Evolutionary conservation across 2,888 invertebrate genomes (phyloP), one percentile per base, ranked within the genome.

Genomic region (Teleiodes luculella): DNA sequence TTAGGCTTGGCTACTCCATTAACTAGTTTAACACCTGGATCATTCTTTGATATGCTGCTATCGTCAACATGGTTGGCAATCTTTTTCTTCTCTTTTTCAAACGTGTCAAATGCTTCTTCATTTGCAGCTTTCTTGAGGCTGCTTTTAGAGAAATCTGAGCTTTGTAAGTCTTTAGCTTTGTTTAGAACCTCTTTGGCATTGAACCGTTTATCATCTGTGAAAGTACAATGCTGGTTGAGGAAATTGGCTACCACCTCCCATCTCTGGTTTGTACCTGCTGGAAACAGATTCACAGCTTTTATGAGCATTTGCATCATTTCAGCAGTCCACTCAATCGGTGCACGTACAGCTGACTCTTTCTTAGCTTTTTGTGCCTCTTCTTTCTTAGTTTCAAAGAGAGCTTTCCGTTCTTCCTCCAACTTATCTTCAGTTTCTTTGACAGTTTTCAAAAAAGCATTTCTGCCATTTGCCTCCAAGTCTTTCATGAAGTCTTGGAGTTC

Each of bases 161-260:
- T 96, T 82, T 98, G 97, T 41, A 99, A 80, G 66, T 97, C 96
- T 83, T 99, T 99, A 0, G 98, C 98, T 89, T 98, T 98, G 53
- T 95, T 95, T 39, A 99, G 89, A 18, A 98, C 98, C 75, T 98
- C 96, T 78, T 98, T 97, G 1, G 98, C 96, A 52, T 93, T 94
- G 61, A 96, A 94, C 45, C 90, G 91, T 53, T 91, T 90, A 0
- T 91, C 91, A 55, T 90, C 87, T 28, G 76, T 73, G 55, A 91
- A 93, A 20, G 87, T 92, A 68, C 92, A 93, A 65, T 96, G 96
- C 70, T 97, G 98, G 80, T 97, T 97, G 53, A 99, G 93, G 76
- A 98, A 99, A 74, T 97, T 96, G 0, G 98, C 96, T 3, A 99
- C 97, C 0, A 98, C 97, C 47, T 98, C 97, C 96, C 96, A 96